Evolutionary conservation across 2,113 vertebrate species (phyloP).

Genomic region (Probosciger aterrimus): DNA sequence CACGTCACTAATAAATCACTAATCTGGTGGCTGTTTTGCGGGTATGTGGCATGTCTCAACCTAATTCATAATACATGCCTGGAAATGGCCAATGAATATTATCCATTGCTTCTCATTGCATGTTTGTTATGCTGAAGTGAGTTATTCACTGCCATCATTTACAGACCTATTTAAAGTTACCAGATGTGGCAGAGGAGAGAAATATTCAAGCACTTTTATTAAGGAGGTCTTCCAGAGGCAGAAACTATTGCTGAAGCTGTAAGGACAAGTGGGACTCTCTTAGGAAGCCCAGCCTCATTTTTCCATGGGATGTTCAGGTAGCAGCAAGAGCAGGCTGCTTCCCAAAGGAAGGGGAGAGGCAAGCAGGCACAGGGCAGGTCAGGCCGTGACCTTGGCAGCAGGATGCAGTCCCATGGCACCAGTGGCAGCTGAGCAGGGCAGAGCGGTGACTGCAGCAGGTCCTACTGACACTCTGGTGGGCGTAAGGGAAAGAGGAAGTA

Average conservation of each 20-base stretch:
- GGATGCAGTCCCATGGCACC: fast-evolving
- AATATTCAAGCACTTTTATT: neutral
- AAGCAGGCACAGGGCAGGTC: neutral
- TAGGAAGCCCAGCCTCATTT: neutral
- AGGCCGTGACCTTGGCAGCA: fast-evolving
- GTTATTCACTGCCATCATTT: neutral
- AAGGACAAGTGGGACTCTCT: neutral
- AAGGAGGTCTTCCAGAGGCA: neutral
- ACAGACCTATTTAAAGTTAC: neutral
- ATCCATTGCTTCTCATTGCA: neutral
- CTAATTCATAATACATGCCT: neutral
- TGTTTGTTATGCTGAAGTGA: neutral
- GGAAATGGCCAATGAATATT: neutral
- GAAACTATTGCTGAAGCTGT: neutral
- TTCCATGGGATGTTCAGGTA: neutral
- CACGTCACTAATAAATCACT: neutral
- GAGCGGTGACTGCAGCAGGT: neutral
- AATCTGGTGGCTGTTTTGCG: neutral
- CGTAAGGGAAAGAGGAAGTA: neutral
- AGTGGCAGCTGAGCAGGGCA: neutral
- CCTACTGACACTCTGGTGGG: neutral
- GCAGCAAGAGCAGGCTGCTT: neutral
- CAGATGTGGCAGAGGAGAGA: neutral
- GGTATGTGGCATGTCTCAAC: neutral
- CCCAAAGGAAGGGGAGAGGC: neutral